A percentile compares a stretch with the other conserved stretches of the same genome.
These are phyloP conservation scores for Drosophila setosimentum DNA, from an alignment of 2,888 invertebrate genomes.

Conservation along the genomic window DNA sequence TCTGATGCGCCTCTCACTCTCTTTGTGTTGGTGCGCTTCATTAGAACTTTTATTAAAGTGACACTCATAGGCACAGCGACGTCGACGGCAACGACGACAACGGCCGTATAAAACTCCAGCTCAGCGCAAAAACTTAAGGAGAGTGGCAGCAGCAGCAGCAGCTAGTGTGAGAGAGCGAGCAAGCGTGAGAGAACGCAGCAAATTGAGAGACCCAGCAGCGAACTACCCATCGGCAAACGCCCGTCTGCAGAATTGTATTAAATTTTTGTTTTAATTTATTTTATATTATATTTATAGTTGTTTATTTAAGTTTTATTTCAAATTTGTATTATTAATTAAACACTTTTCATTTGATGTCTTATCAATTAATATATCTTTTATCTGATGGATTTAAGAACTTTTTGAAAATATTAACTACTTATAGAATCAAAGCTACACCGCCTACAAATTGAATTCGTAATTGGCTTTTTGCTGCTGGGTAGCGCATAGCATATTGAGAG, in stretches of 20 bases:
- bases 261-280: not conserved
- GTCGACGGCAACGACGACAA: not conserved
- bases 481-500: not conserved
- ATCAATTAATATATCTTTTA: not conserved
- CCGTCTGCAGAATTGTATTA: not conserved
- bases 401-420: not conserved
- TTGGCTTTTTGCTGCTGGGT: not conserved
- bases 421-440: not conserved
- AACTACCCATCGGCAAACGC: not conserved
- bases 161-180: not conserved
- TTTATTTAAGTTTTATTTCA: not conserved
- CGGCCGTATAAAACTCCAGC: not conserved
- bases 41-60: constrained; percentile 46
- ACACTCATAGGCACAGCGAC: not conserved
- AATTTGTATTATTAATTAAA: not conserved
- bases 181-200: not conserved
- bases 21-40: constrained; percentile 28
- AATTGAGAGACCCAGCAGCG: not conserved
- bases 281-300: not conserved
- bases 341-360: not conserved
- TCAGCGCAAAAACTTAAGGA: not conserved
- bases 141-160: not conserved
- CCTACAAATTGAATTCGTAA: not conserved
- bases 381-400: not conserved
- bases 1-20: constrained; percentile 24